Base-by-base conservation (phyloP, 2,113 vertebrate species). In the Corynorhinus townsendii region DNA sequence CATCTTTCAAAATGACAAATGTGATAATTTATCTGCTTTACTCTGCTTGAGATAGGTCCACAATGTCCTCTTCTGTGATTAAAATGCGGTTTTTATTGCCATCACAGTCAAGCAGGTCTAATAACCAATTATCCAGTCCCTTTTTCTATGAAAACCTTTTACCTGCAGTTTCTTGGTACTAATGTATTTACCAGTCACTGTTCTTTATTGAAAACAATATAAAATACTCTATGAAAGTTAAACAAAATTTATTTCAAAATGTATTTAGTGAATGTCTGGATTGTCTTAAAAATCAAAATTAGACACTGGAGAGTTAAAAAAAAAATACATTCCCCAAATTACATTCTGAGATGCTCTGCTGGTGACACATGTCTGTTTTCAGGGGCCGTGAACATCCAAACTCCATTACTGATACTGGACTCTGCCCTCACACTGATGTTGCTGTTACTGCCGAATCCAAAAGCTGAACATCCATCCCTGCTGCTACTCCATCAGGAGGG, bases 271-370 rank as follows among this genome's bases (percentile, higher is more conserved):
- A 49, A 26, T 22, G 47, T 77, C 9, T 52, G 22, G 28, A 5
- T 68, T 90, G 11, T 45, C 10, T 76, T 73, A 3, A 83, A 40
- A 43, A 33, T 38, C 2, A 20, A 82, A 84, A 66, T 11, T 35
- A 7, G 20, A 75, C 38, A 5, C 15, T 56, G 11, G 20, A 52
- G 16, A 66, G 5, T 56, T 93, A 33, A n/a, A 72, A 33, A 72
- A 33, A 43, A 75, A 28, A 14, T 35, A 24, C 0, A 66, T 4
- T 16, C 81, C 3, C 17, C 72, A 38, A 77, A 86, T 77, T 35
- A 66, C 1, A 62, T 3, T 4, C 8, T 4, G 3, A 3, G 3
- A 3, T 88, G 1, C n/a, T 52, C 12, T 80, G 2, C n/a, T 45
- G 11, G 16, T 92, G 76, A 45, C 5, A 73, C 2, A 15, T 77